These are phyloP conservation scores for Myrmophylax atrothorax DNA, from an alignment of 2,113 vertebrate genomes.

Conservation along the genomic window DNA sequence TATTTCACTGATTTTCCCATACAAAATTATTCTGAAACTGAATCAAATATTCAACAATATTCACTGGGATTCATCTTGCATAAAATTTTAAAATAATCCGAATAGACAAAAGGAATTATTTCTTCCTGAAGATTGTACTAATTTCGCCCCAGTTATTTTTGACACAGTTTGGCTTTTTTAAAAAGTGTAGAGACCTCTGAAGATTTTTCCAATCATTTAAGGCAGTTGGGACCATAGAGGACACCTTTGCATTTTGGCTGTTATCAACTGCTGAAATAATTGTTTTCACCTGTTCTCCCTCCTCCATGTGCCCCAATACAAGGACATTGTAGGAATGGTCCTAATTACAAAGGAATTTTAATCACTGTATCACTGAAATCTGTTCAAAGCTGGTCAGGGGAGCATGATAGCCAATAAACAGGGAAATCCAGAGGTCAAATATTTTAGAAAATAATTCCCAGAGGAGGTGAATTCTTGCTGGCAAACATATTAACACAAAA, in stretches of 20 bases:
- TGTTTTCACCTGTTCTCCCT: neutral
- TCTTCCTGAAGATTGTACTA: neutral
- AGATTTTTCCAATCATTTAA: neutral
- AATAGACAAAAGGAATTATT: neutral
- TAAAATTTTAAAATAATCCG: neutral
- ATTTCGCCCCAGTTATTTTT: neutral
- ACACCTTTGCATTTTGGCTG: neutral
- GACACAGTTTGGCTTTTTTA: neutral
- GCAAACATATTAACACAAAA: neutral
- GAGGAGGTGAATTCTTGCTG: neutral
- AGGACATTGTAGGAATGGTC: neutral
- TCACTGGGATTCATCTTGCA: neutral
- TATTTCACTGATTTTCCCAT: neutral
- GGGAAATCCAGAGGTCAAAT: neutral
- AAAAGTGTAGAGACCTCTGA: neutral
- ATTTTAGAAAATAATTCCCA: neutral
- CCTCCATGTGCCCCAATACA: neutral
- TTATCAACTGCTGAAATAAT: neutral
- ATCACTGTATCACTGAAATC: neutral
- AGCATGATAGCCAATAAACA: neutral
- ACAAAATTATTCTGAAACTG: neutral
- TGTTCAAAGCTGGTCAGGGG: neutral
- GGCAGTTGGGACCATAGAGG: neutral
- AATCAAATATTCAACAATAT: neutral
- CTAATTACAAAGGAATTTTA: slow-evolving; percentile 10